A percentile compares a stretch with the other conserved stretches of the same genome.
Evolutionary conservation across 2,888 invertebrate species (phyloP).

Genomic region (Serripes groenlandicus): DNA sequence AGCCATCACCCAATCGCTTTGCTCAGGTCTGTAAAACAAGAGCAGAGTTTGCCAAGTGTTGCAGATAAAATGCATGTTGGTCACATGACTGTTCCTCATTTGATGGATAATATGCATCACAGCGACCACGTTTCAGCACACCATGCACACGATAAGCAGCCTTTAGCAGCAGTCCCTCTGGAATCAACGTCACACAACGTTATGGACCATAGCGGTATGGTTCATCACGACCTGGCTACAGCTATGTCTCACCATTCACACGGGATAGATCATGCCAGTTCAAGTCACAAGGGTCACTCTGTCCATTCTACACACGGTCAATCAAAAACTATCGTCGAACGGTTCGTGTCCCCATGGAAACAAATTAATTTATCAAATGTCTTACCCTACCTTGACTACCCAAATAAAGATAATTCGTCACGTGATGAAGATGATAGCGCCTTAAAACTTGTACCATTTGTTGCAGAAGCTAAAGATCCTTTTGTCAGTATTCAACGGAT

Average conservation of each 20-base stretch:
- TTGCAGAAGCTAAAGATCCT: constrained; percentile 60
- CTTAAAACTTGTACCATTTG: constrained; percentile 43
- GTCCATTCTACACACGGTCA: not conserved
- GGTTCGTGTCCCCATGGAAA: constrained; percentile 58
- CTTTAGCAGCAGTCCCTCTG: not conserved
- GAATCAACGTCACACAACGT: not conserved
- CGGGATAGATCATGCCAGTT: not conserved
- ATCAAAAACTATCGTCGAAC: not conserved
- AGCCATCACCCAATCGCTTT: not conserved
- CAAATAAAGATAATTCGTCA: not conserved
- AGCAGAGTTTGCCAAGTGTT: not conserved
- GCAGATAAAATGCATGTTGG: not conserved
- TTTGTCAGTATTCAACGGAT: constrained; percentile 43
- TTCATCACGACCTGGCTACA: not conserved
- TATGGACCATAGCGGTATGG: not conserved
- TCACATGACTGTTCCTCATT: not conserved
- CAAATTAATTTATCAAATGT: constrained; percentile 44
- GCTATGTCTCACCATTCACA: constrained; percentile 9
- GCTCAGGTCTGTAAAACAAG: not conserved
- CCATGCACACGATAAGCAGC: not conserved
- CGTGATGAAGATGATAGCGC: constrained; percentile 35
- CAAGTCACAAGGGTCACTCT: not conserved
- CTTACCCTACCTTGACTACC: constrained; percentile 27
- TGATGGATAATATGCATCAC: not conserved
- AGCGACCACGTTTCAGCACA: not conserved